phyloP scores from a whole-genome alignment of 1,140 invertebrate genomes.

The Ceratitis capitata region DNA sequence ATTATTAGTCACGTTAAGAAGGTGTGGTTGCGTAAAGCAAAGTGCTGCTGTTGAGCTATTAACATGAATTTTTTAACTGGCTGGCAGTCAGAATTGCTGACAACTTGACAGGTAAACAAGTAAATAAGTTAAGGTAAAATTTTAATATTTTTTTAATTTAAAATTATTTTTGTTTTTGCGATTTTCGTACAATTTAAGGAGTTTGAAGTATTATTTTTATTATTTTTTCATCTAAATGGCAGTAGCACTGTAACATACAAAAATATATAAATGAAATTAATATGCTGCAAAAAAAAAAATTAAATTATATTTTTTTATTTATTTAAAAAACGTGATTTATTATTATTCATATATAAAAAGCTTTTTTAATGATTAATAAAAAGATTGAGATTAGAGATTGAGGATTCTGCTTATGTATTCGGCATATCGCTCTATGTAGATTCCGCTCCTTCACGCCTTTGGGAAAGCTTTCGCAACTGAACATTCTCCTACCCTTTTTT shows the following conservation, averaged over 20 bases:
- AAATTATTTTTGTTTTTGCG: not conserved
- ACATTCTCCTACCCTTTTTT: too few relatives aligned
- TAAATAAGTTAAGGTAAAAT: not conserved
- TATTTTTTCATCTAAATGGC: not conserved
- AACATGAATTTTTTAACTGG: not conserved
- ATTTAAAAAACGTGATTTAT: not conserved
- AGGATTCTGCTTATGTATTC: too few relatives aligned
- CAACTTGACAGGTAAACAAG: constrained; percentile 20
- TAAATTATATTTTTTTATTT: not conserved
- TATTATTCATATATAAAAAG: too few relatives aligned
- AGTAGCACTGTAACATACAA: not conserved
- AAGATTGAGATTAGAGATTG: too few relatives aligned
- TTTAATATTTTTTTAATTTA: too few relatives aligned
- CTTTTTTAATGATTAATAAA: too few relatives aligned
- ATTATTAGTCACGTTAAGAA: not conserved
- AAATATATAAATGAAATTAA: constrained; percentile 11
- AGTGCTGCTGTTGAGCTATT: not conserved
- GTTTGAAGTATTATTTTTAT: not conserved
- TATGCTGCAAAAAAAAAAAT: too few relatives aligned
- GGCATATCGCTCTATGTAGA: too few relatives aligned
- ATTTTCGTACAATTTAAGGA: not conserved
- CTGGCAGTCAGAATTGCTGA: not conserved
- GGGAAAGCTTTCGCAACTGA: too few relatives aligned
- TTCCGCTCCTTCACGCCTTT: too few relatives aligned
- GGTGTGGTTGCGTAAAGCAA: not conserved